A percentile compares a stretch with the other conserved stretches of the same genome.
Evolutionary conservation across 2,797 vertebrate genomes (phyloP).

Genomic region (Falco rusticolus): DNA sequence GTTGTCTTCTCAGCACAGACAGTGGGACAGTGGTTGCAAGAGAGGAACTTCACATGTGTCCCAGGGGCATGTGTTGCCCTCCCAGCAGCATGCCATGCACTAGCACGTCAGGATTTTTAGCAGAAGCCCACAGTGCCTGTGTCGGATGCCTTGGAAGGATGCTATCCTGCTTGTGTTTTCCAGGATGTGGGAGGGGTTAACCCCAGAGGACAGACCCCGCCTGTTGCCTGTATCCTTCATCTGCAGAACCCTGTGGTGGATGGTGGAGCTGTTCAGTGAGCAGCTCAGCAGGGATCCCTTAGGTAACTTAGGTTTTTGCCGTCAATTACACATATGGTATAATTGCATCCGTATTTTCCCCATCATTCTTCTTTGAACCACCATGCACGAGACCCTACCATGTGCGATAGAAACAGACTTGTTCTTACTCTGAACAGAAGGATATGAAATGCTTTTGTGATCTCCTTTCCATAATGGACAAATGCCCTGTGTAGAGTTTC

Average conservation of each 20-base stretch:
- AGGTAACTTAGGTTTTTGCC: neutral
- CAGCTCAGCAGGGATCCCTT: neutral
- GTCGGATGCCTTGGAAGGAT: neutral
- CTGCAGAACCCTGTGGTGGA: neutral
- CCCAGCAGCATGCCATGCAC: too few relatives aligned
- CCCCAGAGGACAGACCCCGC: neutral
- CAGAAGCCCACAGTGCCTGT: neutral
- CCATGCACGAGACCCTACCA: neutral
- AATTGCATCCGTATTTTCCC: neutral
- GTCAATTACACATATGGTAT: accelerated
- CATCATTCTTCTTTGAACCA: constrained; percentile 14
- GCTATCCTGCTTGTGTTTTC: neutral
- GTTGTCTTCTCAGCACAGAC: neutral
- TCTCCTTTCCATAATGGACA: constrained; percentile 26
- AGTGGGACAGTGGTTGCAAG: neutral
- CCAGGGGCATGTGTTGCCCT: neutral
- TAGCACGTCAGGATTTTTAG: neutral
- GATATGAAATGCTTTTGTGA: constrained; percentile 35
- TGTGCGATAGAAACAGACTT: constrained; percentile 13
- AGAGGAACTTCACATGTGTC: neutral
- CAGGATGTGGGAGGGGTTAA: neutral
- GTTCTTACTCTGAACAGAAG: constrained; percentile 25
- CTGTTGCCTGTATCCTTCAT: neutral
- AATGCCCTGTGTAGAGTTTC: neutral
- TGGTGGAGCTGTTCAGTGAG: neutral